Percentiles rank a stretch among this genome's conserved stretches.
These are phyloP conservation scores for Lepidurus couesii DNA, from an alignment of 1,140 invertebrate genomes.

Conservation along the genomic window DNA sequence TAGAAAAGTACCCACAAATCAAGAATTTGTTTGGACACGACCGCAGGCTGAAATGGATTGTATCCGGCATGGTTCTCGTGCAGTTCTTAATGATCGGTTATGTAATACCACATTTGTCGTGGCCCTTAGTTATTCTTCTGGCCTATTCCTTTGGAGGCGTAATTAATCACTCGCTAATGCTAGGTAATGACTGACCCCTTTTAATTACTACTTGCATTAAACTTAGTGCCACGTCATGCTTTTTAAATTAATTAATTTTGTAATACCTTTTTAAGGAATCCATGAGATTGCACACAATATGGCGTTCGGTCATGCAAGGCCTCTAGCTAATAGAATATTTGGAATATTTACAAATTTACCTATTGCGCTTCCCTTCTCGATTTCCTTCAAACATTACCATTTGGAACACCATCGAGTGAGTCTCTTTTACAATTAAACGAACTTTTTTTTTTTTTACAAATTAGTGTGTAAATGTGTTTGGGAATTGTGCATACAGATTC, in stretches of 20 bases:
- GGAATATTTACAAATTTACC: slow-evolving; percentile 96
- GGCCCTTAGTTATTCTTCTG: slow-evolving; percentile 64
- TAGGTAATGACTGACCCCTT: slow-evolving; percentile 58
- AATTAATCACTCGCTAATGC: slow-evolving; percentile 96
- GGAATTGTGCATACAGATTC: too few species aligned
- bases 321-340: slow-evolving; percentile 75
- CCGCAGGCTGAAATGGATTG: slow-evolving; percentile 85
- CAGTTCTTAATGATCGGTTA: slow-evolving; percentile 74
- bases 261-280: slow-evolving; percentile 59
- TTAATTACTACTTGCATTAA: not conserved
- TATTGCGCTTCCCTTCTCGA: slow-evolving; percentile 88
- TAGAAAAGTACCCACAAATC: slow-evolving; percentile 94
- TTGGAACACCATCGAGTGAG: slow-evolving; percentile 90
- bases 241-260: slow-evolving; percentile 8
- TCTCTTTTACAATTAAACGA: slow-evolving; percentile 37
- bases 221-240: not conserved
- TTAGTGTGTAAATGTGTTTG: too few species aligned
- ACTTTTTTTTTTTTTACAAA: too few species aligned
- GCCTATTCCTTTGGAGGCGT: slow-evolving; percentile 93
- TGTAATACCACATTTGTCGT: slow-evolving; percentile 70
- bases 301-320: slow-evolving; percentile 85
- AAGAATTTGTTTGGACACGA: slow-evolving; percentile 92
- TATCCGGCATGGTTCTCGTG: slow-evolving; percentile 70
- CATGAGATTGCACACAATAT: slow-evolving; percentile 98
- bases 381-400: slow-evolving; percentile 98